Percentiles rank a stretch among this genome's conserved stretches.
Evolutionary conservation across 2,797 vertebrate species (phyloP).

Genomic region (Eleutherodactylus coqui): DNA sequence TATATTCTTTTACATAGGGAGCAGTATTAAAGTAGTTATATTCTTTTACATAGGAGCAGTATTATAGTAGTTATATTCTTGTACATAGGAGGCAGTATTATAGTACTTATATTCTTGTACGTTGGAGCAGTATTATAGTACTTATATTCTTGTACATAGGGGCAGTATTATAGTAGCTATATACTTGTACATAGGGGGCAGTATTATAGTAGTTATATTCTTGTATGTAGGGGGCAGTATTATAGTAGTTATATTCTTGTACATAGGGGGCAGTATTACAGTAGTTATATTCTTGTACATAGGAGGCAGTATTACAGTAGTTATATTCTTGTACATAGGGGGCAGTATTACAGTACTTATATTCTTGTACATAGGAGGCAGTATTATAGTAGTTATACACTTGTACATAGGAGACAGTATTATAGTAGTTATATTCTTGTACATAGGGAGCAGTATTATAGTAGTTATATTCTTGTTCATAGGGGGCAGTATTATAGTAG

Average conservation of each 20-base stretch:
- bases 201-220: neutral
- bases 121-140: conserved; percentile 2
- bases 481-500: no score
- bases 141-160: no score
- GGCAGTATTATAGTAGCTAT: neutral
- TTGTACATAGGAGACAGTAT: no score
- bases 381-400: no score
- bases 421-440: no score
- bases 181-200: neutral
- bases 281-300: neutral
- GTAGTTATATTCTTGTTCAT: no score
- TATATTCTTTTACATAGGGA: no score
- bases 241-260: no score
- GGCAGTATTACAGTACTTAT: no score
- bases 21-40: no score
- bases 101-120: neutral
- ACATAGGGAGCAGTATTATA: no score
- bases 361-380: no score
- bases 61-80: conserved; percentile 1
- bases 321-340: neutral
- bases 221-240: neutral
- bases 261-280: neutral
- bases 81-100: neutral
- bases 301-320: neutral
- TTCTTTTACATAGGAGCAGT: neutral